Evolutionary conservation across 1,140 invertebrate species (phyloP), one percentile per base, ranked within the genome.

Genomic region (Macrosteles quadrilineatus): DNA sequence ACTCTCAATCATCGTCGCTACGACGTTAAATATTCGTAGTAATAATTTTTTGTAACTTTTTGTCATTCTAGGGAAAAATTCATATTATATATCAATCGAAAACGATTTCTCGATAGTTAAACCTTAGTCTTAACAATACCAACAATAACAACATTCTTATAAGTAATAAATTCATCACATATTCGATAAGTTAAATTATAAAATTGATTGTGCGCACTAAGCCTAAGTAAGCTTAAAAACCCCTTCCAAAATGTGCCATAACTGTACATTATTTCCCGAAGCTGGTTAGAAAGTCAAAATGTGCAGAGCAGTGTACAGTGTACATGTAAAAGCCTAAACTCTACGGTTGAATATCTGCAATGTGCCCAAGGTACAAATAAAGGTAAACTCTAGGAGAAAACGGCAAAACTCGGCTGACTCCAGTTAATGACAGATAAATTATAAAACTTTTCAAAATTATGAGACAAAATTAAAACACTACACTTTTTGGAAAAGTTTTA

Each of bases 101-200:
- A 14, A 14, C n/a, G n/a, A 30, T 27, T 59, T 27, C 27, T 59
- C n/a, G 23, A 59, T 59, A 25, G 23, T 59, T 14, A 59, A 27
- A 59, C 27, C 55, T 29, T 30, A 59, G 6, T 25, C n/a, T 2
- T 59, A 59, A 59, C 55, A 59, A 59, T 59, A 59, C 55, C 55
- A 59, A 59, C 55, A 59, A 59, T 59, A 59, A 59, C 55, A 59
- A 59, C 55, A 30, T 59, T 59, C 55, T 59, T 59, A 59, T 59
- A 59, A 30, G 2, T 59, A 59, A 59, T 59, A 59, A 59, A 59
- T 59, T 59, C 55, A 59, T 59, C 55, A 59, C 55, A 59, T 59
- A 59, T 59, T 50, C n/a, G n/a, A 59, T 59, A 59, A 59, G 23
- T 30, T 59, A 59, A 59, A 27, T 27, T 27, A 59, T 59, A 59